Percentiles rank a stretch among this genome's conserved stretches.
Evolutionary conservation across 1,140 invertebrate species (phyloP).

Genomic region (Phocides pigmalion): DNA sequence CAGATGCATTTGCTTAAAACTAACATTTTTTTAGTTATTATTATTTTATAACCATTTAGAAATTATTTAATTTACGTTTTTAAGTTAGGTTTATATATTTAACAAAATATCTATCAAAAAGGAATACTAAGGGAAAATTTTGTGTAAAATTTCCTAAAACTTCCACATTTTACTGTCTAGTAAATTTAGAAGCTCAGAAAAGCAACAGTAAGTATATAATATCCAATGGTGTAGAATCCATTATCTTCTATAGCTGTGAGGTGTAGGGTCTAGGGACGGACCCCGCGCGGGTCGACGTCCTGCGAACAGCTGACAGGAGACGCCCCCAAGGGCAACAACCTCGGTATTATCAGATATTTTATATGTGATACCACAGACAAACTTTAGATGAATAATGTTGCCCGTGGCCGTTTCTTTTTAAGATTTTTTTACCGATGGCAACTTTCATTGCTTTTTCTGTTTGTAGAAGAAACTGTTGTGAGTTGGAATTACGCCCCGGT

Average conservation of each 20-base stretch:
- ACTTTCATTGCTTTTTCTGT: too few species aligned
- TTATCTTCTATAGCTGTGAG: background rate
- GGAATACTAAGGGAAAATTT: background rate
- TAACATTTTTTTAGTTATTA: too few species aligned
- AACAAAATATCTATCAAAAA: too few species aligned
- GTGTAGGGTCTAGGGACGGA: slow-evolving; percentile 38
- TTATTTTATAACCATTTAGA: too few species aligned
- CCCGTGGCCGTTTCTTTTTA: too few species aligned
- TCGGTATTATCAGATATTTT: slow-evolving; percentile 39
- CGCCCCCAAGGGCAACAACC: slow-evolving; percentile 47
- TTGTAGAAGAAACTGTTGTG: too few species aligned
- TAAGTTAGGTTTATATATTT: too few species aligned
- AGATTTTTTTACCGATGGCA: too few species aligned
- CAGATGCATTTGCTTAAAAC: too few species aligned
- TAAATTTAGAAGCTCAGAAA: background rate
- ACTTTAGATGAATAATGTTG: background rate
- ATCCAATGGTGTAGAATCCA: background rate
- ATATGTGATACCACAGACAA: slow-evolving; percentile 15
- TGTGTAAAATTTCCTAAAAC: background rate
- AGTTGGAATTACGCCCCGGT: too few species aligned
- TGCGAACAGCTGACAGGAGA: slow-evolving; percentile 64
- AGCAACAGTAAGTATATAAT: background rate
- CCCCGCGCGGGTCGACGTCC: slow-evolving; percentile 36
- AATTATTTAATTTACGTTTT: too few species aligned
- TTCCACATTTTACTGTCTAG: background rate